phyloP scores from a whole-genome alignment of 2,113 vertebrate species.

The Himantopus leucocephalus region DNA sequence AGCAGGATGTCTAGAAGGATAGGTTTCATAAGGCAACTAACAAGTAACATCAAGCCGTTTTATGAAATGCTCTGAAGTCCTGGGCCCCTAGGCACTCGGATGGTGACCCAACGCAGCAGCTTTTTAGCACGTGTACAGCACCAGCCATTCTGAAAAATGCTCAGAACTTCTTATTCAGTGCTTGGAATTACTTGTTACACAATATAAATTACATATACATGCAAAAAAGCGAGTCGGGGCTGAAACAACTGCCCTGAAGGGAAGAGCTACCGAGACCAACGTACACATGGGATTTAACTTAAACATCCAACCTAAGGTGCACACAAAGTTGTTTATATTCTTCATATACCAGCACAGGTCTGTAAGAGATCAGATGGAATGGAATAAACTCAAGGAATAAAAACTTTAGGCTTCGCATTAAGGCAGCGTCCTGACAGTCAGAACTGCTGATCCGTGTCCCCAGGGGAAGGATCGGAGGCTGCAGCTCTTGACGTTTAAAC shows the following conservation, averaged over 20 bases:
- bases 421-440: neutral
- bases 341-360: neutral
- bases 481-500: conserved; percentile 13
- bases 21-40: conserved; percentile 42
- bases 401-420: neutral
- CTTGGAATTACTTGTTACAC: neutral
- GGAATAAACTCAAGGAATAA: neutral
- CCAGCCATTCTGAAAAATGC: conserved; percentile 1
- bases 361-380: neutral
- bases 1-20: conserved; percentile 34
- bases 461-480: neutral
- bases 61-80: neutral
- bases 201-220: neutral
- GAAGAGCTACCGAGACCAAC: neutral
- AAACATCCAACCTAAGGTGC: neutral
- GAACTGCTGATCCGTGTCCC: neutral
- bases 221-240: neutral
- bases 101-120: neutral
- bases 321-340: neutral
- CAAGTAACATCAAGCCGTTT: conserved; percentile 18
- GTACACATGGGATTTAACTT: neutral
- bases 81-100: neutral
- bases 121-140: neutral
- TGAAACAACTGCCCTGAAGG: neutral
- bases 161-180: neutral